These are phyloP conservation scores for Penaeus vannamei DNA, from an alignment of 1,140 invertebrate genomes.

Conservation along the genomic window DNA sequence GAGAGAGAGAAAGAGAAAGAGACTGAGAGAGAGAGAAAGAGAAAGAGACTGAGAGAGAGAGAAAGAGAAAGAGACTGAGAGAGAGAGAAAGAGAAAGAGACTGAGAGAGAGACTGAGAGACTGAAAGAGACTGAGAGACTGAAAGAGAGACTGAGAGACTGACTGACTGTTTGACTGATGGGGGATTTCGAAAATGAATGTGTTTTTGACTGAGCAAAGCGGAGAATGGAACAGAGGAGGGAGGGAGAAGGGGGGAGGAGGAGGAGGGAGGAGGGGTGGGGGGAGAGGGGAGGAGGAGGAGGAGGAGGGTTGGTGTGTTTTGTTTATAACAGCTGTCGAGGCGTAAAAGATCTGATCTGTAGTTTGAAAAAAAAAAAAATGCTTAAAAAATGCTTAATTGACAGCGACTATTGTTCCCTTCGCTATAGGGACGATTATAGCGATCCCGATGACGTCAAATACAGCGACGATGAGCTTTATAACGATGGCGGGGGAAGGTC, in stretches of 20 bases:
- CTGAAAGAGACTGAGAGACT: background rate
- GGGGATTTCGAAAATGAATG: background rate
- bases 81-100: background rate
- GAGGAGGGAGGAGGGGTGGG: no score
- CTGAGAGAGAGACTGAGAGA: background rate
- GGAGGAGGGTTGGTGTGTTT: background rate
- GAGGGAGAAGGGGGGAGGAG: no score
- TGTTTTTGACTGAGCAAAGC: background rate
- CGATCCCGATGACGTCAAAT: no score
- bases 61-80: background rate
- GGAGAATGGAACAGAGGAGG: background rate
- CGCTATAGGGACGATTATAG: no score
- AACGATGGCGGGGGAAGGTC: no score
- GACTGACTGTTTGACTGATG: background rate
- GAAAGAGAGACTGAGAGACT: background rate
- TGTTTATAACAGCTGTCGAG: no score
- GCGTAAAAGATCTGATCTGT: no score
- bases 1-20: background rate
- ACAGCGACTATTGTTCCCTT: no score
- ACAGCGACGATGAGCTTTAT: no score
- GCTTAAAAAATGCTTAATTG: no score
- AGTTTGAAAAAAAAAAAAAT: no score
- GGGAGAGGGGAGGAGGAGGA: background rate
- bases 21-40: background rate
- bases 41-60: background rate